A percentile compares a stretch with the other conserved stretches of the same genome.
Evolutionary conservation across 2,888 invertebrate species (phyloP).

Genomic region (Brenthis hecate): DNA sequence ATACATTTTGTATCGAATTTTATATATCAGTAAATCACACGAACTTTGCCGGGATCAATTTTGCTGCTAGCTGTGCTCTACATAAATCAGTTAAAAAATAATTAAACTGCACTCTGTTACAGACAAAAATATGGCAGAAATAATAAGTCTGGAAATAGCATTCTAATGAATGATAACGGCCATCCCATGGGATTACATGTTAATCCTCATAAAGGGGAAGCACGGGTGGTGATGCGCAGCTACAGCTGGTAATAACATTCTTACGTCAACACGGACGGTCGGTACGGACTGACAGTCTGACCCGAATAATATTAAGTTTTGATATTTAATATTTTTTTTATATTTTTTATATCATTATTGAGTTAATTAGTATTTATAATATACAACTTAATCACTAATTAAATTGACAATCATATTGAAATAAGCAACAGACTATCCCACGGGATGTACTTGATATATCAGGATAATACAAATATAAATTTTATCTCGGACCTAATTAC

Average conservation of each 20-base stretch:
- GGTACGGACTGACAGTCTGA: constrained; percentile 64
- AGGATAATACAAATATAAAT: too few relatives aligned
- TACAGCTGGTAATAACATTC: constrained; percentile 69
- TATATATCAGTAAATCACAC: constrained; percentile 4
- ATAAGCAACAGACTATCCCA: too few relatives aligned
- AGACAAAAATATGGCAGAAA: constrained; percentile 56
- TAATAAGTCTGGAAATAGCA: constrained; percentile 73
- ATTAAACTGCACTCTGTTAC: constrained; percentile 58
- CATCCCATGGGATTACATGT: constrained; percentile 77
- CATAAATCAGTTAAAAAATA: constrained; percentile 50
- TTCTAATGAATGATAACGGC: constrained; percentile 79
- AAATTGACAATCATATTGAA: too few relatives aligned
- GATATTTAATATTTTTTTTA: too few relatives aligned
- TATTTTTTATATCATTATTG: too few relatives aligned
- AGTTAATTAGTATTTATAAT: too few relatives aligned
- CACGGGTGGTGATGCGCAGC: constrained; percentile 46
- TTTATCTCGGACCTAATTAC: too few relatives aligned
- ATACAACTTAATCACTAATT: too few relatives aligned
- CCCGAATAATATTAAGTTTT: constrained; percentile 44
- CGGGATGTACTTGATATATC: too few relatives aligned
- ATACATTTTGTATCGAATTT: too few relatives aligned
- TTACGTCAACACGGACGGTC: constrained; percentile 57
- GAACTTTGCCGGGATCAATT: constrained; percentile 30
- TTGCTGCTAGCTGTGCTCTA: constrained; percentile 8
- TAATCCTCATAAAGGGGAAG: constrained; percentile 76